phyloP scores from a whole-genome alignment of 2,888 invertebrate species.

The Drosophila nr. fundita region DNA sequence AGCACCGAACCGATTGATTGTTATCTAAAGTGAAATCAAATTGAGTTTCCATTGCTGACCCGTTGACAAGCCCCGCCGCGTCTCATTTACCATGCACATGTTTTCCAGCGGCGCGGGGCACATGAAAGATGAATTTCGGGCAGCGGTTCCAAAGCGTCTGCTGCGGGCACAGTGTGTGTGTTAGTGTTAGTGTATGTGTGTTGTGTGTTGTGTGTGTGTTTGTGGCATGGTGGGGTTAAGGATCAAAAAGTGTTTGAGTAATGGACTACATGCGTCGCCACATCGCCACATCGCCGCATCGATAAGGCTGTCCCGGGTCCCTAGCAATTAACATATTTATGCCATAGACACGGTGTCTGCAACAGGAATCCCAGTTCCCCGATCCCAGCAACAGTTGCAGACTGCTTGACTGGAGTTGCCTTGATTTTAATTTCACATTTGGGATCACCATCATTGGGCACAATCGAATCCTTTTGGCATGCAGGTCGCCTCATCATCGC shows the following conservation, averaged over 20 bases:
- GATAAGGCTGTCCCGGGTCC: conserved; percentile 61
- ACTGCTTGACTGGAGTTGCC: conserved; percentile 67
- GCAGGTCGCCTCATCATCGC: conserved; percentile 68
- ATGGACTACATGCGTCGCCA: conserved; percentile 67
- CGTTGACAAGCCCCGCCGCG: conserved; percentile 54
- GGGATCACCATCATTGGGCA: conserved; percentile 36
- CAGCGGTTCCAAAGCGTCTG: conserved; percentile 56
- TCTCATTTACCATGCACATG: conserved; percentile 27
- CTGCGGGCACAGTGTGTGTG: conserved; percentile 52
- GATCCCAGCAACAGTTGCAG: conserved; percentile 44
- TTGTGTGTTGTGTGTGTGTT: conserved; percentile 3
- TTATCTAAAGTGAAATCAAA: conserved; percentile 79
- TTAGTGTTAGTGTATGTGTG: conserved; percentile 1
- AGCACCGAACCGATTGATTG: conserved; percentile 71
- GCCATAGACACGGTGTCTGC: conserved; percentile 74
- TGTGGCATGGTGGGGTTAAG: conserved; percentile 61
- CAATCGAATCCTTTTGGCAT: conserved; percentile 58
- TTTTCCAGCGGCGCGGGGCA: conserved; percentile 46
- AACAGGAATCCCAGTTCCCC: conserved; percentile 30
- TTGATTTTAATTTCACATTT: conserved; percentile 64
- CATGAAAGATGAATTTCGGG: conserved; percentile 60
- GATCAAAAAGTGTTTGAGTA: conserved; percentile 71
- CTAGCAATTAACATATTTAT: conserved; percentile 73
- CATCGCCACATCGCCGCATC: conserved; percentile 53
- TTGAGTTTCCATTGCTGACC: conserved; percentile 70